A percentile compares a stretch with the other conserved stretches of the same genome.
Evolutionary conservation across 2,797 vertebrate genomes (phyloP).

Genomic region (Danio tinwini): DNA sequence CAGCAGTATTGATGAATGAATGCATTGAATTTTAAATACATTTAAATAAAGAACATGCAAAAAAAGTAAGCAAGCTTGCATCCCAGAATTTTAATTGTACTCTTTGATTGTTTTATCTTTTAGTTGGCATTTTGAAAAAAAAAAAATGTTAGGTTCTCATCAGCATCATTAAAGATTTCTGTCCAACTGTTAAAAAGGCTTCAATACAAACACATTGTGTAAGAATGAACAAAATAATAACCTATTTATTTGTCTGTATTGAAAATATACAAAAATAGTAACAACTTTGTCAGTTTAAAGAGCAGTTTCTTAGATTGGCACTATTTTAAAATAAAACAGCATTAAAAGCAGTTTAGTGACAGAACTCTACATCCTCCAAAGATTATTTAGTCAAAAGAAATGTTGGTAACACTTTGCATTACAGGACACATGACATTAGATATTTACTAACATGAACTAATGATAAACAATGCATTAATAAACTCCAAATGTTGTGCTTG

Average conservation of each 20-base stretch:
- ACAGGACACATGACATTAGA: too few species aligned
- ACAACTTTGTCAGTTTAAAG: neutral
- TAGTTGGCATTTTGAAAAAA: neutral
- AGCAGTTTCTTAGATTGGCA: conserved; percentile 9
- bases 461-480: too few species aligned
- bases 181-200: neutral
- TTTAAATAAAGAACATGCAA: neutral
- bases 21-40: neutral
- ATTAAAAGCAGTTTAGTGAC: neutral
- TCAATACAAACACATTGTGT: neutral
- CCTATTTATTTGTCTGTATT: neutral
- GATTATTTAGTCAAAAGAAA: neutral
- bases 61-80: neutral
- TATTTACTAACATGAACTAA: too few species aligned
- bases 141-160: neutral
- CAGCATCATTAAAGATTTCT: neutral
- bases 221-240: conserved; percentile 2
- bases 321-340: neutral
- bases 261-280: neutral
- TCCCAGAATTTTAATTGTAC: neutral
- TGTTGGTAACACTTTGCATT: neutral
- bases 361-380: neutral
- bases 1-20: neutral
- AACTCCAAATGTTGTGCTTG: too few species aligned
- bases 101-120: neutral